Base-by-base conservation (phyloP, 1,140 invertebrate species). In the Leptinotarsa texana region DNA sequence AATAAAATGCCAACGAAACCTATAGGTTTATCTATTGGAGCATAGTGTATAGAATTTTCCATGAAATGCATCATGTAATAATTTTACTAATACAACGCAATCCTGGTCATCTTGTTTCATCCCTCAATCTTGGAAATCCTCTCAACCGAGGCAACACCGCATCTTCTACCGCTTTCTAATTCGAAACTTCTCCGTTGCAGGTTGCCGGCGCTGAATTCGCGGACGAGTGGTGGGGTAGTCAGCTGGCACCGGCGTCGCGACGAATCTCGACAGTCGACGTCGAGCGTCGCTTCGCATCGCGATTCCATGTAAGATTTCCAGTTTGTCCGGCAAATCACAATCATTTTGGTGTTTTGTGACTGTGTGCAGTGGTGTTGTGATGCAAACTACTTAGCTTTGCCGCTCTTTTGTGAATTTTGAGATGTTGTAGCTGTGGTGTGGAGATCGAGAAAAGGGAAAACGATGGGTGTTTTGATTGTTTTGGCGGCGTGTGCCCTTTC, bases 181-280 rank as follows among this genome's bases (percentile, higher is more conserved):
- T 80, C 70, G 57, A 17, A 65, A 48, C 81, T 76, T 81, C 72
- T 83, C 84, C 83, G 84, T 85, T 85, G 83, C 84, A 85, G 84
- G 83, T 85, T 82, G 75, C 83, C 72, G 82, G 83, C 84, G 84
- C 82, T 81, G 77, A 77, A 73, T 73, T 82, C 83, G 79, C 74
- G 63, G 24, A 49, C 42, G 63, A 66, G 72, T 74, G 78, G 79
- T 79, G 77, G 82, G 83, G 82, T 75, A 80, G 80, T 84, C 83
- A 84, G 83, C 84, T 84, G 84, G 82, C 77, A 79, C 79, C 69
- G 76, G 81, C 83, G 82, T 83, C 84, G 80, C 84, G 83, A 82
- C 84, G 84, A 74, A 72, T 73, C 77, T 75, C 78, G 72, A 75
- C 82, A 85, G 83, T 84, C 83, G 81, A 82, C 82, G 82, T 83